Evolutionary conservation across 2,113 vertebrate genomes (phyloP).

Genomic region (Xiphophorus hellerii): DNA sequence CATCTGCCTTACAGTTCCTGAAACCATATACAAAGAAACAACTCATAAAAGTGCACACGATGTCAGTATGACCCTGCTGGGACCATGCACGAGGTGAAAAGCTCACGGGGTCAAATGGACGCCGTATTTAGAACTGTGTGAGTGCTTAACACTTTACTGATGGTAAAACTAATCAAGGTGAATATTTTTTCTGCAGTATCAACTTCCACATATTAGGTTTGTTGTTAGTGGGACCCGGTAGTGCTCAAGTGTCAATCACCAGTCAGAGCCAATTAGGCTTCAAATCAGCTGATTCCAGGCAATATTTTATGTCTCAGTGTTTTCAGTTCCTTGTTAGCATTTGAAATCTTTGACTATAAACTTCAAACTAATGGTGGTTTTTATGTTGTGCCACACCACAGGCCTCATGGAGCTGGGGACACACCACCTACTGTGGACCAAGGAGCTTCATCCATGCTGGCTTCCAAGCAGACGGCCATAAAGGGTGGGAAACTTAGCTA

Average conservation of each 20-base stretch:
- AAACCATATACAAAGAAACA: no score
- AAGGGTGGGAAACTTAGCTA: slow-evolving; percentile 56
- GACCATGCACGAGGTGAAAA: no score
- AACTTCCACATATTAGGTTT: no score
- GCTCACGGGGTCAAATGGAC: no score
- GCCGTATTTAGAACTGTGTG: no score
- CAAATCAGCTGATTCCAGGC: no score
- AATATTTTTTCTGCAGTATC: neutral
- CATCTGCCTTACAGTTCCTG: no score
- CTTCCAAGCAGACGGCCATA: slow-evolving; percentile 64
- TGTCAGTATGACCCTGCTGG: no score
- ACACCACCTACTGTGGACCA: slow-evolving; percentile 62
- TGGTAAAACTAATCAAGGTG: neutral
- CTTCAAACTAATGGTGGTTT: slow-evolving; percentile 11
- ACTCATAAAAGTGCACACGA: no score
- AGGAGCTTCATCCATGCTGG: slow-evolving; percentile 67
- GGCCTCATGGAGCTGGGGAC: slow-evolving; percentile 80
- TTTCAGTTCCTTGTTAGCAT: neutral
- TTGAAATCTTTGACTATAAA: neutral
- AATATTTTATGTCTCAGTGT: no score
- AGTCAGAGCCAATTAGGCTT: no score
- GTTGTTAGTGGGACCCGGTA: neutral
- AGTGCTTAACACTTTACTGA: neutral
- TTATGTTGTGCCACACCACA: slow-evolving; percentile 51
- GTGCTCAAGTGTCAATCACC: neutral